phyloP scores from a whole-genome alignment of 1,140 invertebrate genomes.

The Drosophila watanabei region DNA sequence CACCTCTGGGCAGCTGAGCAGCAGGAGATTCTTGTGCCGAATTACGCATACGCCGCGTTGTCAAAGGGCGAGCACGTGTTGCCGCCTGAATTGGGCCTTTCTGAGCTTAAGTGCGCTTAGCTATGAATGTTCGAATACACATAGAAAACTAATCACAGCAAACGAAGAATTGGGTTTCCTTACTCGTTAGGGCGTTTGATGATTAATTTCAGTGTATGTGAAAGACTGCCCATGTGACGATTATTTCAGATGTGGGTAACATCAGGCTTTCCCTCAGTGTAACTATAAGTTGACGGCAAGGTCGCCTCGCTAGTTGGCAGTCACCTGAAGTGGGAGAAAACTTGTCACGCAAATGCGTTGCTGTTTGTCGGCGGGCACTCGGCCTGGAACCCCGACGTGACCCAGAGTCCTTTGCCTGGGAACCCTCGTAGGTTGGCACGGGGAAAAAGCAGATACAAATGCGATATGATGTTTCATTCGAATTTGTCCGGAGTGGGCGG shows the following conservation, averaged over 20 bases:
- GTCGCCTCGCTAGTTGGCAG: slow-evolving; percentile 57
- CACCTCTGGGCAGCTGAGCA: slow-evolving; percentile 4
- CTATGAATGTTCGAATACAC: slow-evolving; percentile 14
- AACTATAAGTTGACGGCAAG: slow-evolving; percentile 14
- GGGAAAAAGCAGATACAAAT: slow-evolving; percentile 52
- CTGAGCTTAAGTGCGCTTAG: slow-evolving; percentile 25
- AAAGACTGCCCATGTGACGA: not conserved
- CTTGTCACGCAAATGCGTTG: slow-evolving; percentile 64
- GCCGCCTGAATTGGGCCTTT: slow-evolving; percentile 27
- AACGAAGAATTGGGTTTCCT: not conserved
- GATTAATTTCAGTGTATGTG: not conserved
- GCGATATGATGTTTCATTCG: slow-evolving; percentile 73
- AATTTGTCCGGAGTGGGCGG: slow-evolving; percentile 64
- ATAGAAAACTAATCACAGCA: not conserved
- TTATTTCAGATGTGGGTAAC: not conserved
- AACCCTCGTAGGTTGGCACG: slow-evolving; percentile 15
- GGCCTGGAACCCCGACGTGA: slow-evolving; percentile 5
- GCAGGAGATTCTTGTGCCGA: slow-evolving; percentile 15
- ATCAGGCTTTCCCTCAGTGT: slow-evolving; percentile 2
- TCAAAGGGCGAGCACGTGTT: slow-evolving; percentile 59
- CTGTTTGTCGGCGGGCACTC: slow-evolving; percentile 34
- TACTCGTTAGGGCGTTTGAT: too few species aligned
- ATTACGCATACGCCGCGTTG: slow-evolving; percentile 70
- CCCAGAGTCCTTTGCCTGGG: not conserved
- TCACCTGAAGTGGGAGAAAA: slow-evolving; percentile 36